Conservation (phyloP, 2,888 invertebrate genomes). For the Folsomia candida region DNA sequence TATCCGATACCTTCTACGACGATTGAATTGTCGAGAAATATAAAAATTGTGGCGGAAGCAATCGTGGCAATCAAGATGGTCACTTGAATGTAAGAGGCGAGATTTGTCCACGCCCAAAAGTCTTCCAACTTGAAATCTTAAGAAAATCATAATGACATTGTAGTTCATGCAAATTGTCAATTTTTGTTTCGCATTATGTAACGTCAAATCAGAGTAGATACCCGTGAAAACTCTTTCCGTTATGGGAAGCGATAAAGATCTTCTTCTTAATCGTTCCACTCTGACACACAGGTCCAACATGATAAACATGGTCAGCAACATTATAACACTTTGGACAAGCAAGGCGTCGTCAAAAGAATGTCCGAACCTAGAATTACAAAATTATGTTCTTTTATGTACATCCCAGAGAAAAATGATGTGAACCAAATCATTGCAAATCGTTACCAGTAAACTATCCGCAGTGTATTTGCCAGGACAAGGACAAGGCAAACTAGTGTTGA, state of each 20-base stretch:
- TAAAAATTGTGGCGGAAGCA: background rate
- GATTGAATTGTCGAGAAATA: slow-evolving; percentile 5
- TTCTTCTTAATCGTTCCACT: slow-evolving; percentile 10
- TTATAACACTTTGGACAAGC: slow-evolving; percentile 31
- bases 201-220: no score
- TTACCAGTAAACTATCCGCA: slow-evolving; percentile 44
- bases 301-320: slow-evolving; percentile 33
- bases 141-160: no score
- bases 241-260: background rate
- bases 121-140: slow-evolving; percentile 28
- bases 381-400: background rate
- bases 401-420: background rate
- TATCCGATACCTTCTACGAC: slow-evolving; percentile 31
- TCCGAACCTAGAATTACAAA: slow-evolving; percentile 32
- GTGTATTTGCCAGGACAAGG: slow-evolving; percentile 23
- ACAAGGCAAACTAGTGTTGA: slow-evolving; percentile 33
- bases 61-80: slow-evolving; percentile 11
- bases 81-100: slow-evolving; percentile 35
- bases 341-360: slow-evolving; percentile 33
- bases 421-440: no score
- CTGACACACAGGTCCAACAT: slow-evolving; percentile 38
- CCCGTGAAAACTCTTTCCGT: background rate
- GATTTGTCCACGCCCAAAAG: slow-evolving; percentile 42
- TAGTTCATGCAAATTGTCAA: background rate
- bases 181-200: no score